Evolutionary conservation across 2,888 invertebrate genomes (phyloP).

Genomic region (Caenorhabditis wallacei): DNA sequence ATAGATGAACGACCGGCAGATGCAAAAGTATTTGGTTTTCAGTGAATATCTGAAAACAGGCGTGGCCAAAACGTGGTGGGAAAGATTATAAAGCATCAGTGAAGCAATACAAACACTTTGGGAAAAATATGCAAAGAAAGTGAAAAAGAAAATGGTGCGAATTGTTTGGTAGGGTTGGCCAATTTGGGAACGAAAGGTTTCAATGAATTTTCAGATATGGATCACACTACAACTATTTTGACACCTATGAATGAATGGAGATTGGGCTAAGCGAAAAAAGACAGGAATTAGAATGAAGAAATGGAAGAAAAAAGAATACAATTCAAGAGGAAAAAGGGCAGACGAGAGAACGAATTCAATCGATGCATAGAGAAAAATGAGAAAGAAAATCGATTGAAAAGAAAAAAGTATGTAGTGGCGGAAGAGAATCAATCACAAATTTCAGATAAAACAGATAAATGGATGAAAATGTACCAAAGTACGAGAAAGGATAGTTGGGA

Average conservation of each 20-base stretch:
- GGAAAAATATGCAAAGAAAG: conserved; percentile 45
- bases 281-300: conserved; percentile 26
- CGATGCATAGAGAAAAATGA: conserved; percentile 32
- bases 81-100: conserved; percentile 37
- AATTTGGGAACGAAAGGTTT: conserved; percentile 31
- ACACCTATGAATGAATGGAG: conserved; percentile 49
- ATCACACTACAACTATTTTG: conserved; percentile 49
- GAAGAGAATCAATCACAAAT: conserved; percentile 46
- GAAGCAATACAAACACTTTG: conserved; percentile 30
- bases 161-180: conserved; percentile 44
- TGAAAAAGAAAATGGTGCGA: conserved; percentile 54
- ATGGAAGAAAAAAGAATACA: conserved; percentile 25
- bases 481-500: conserved; percentile 18
- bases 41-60: conserved; percentile 31
- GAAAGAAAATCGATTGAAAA: too few relatives aligned
- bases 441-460: conserved; percentile 55
- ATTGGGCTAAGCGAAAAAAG: conserved; percentile 36
- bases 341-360: conserved; percentile 47
- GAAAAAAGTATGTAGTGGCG: background rate
- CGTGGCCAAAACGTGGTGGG: conserved; percentile 29
- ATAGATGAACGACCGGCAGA: conserved; percentile 48
- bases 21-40: conserved; percentile 50
- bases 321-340: conserved; percentile 16
- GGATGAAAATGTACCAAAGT: conserved; percentile 27
- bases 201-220: conserved; percentile 43